Base-by-base conservation (phyloP, 2,797 vertebrate genomes). In the Echiichthys vipera region DNA sequence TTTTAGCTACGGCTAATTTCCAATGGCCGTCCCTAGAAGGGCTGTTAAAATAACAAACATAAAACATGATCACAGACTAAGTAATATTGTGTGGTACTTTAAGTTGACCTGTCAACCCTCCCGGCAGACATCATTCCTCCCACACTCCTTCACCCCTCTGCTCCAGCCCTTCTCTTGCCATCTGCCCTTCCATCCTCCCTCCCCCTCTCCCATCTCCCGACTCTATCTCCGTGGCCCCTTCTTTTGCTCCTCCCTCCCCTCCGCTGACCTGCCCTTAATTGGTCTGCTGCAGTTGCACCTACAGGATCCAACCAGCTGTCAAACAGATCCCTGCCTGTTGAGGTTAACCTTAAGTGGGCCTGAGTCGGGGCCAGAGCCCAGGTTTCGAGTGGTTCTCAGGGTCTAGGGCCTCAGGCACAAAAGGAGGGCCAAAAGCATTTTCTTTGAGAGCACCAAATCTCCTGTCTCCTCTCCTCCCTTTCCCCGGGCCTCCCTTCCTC, bases 331-430 rank as follows among this genome's bases (percentile, higher is more conserved):
- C 62, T 30, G 81, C 74, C 87, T 80, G 81, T 79, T 76, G 85
- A 88, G 83, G 82, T 81, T 86, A 80, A 83, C 86, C 80, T 81
- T 76, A 84, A 90, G 86, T 82, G 88, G 85, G 73, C 77, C 86
- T 47, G 83, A 88, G 68, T 71, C 62, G 27, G 71, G 77, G 76
- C 86, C 71, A 77, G 83, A 76, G 61, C 77, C 80, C 17, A 17
- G 78, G 53, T 70, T 86, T 72, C 51, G 72, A 87, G 81, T 78
- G 81, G 78, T 88, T 90, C 84, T 88, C 86, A 89, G 87, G 79
- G 77, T 86, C 69, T 82, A 74, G 61, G 83, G 79, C 80, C 87
- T 84, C 78, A 49, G 84, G 84, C 85, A 88, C 80, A 88, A 90
- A 87, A 84, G 83, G 69, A 74, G 77, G 85, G 84, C 84, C 83